Evolutionary conservation across 1,140 invertebrate species (phyloP), one percentile per base, ranked within the genome.

Genomic region (Diorhabda carinulata): DNA sequence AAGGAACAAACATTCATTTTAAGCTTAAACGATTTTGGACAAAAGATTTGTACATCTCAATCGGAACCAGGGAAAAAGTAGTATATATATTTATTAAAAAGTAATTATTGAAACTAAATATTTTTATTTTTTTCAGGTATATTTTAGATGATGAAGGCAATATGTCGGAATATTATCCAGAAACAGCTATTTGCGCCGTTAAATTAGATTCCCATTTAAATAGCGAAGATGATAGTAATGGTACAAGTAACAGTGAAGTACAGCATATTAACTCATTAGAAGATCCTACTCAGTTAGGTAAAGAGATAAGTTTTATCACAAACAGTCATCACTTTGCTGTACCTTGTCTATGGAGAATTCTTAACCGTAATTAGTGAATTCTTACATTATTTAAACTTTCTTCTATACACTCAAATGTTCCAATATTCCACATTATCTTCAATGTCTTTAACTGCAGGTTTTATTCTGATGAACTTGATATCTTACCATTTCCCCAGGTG

Each of bases 11-110:
- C 75, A 43, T 78, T 77, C 70, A 76, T 79, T 57, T 64, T 81
- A 66, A 78, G 71, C 44, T 63, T 78, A 9, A 77, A 79, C 70
- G 76, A 78, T 41, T 72, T 76, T 44, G 78, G 78, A 3, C 75
- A 78, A 64, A 80, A 77, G 67, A 71, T 78, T 45, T 80, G 77
- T 57, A 78, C 76, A 5, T 75, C 76, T 44, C 73, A 78, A 73
- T 65, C 76, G 2, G 77, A 79, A 44, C 70, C 72, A 45, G 70
- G 69, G 6, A 78, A 79, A 69, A 79, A 75, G 78, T 80, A 74
- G 43, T 43, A 47, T 56, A 69, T 10, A 10, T 10, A 25, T 42
- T 60, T 42, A 10, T 7, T 42, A 10, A 10, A 60, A 60, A 60
- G 10, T 2, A 10, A 8, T 7, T 42, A n/a, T 4, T 44, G 43